These are phyloP conservation scores for Leuciscus idus DNA, from an alignment of 2,113 vertebrate genomes.

Conservation along the genomic window DNA sequence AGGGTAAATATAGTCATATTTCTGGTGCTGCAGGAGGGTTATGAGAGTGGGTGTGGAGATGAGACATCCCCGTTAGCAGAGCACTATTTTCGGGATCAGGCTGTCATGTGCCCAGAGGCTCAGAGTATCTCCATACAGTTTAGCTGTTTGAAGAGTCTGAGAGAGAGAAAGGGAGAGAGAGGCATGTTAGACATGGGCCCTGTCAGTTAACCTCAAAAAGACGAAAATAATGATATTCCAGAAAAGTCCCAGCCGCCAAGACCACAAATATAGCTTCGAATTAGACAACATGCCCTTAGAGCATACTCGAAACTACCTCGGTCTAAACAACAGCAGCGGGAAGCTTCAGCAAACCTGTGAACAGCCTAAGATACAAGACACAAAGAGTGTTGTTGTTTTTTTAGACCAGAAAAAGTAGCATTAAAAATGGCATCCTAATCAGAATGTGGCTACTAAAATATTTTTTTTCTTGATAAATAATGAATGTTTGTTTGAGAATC, in stretches of 20 bases:
- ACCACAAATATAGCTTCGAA: slow-evolving; percentile 40
- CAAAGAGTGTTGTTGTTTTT: background rate
- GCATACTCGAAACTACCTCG: background rate
- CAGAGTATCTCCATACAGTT: slow-evolving; percentile 56
- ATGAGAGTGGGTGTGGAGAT: slow-evolving; percentile 38
- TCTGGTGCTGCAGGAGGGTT: slow-evolving; percentile 23
- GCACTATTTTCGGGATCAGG: slow-evolving; percentile 55
- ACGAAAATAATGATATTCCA: background rate
- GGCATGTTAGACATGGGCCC: slow-evolving; percentile 21
- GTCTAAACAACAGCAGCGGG: background rate
- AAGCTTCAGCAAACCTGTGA: background rate
- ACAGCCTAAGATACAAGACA: background rate
- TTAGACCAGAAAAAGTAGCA: background rate
- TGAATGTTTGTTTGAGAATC: too few species aligned
- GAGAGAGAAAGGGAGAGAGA: background rate
- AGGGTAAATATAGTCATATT: slow-evolving; percentile 52
- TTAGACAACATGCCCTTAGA: slow-evolving; percentile 27
- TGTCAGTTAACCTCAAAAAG: slow-evolving; percentile 38
- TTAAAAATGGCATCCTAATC: background rate
- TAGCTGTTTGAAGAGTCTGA: slow-evolving; percentile 56
- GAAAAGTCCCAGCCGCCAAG: slow-evolving; percentile 1
- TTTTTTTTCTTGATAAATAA: too few species aligned
- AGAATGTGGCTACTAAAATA: background rate
- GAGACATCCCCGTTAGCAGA: slow-evolving; percentile 28
- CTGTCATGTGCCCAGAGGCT: slow-evolving; percentile 52